phyloP scores from a whole-genome alignment of 53 echinoderm and acorn worm genomes.

The Antedon mediterranea region DNA sequence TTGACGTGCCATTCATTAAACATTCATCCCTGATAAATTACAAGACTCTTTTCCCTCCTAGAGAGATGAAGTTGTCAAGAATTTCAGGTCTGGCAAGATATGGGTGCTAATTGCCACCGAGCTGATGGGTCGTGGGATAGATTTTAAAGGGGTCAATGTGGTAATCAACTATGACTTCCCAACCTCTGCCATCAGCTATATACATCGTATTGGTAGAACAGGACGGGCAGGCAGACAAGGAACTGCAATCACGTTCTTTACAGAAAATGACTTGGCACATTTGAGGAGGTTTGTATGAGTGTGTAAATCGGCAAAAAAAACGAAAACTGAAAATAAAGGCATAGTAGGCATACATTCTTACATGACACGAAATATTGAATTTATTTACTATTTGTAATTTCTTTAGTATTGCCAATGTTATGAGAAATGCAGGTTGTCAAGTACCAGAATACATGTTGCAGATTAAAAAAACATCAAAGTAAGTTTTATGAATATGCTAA shows the following conservation, averaged over 20 bases:
- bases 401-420: constrained; percentile 82
- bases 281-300: constrained; percentile 83
- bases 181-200: constrained; percentile 90
- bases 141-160: constrained; percentile 95
- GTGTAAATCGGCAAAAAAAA: too few relatives aligned
- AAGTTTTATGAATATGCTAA: too few relatives aligned
- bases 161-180: constrained; percentile 99
- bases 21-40: too few relatives aligned
- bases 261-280: constrained; percentile 67
- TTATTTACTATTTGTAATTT: neutral
- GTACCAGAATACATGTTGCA: constrained; percentile 92
- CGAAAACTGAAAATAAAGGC: too few relatives aligned
- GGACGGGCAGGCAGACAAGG: constrained; percentile 75
- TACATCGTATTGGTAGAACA: constrained; percentile 81
- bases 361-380: too few relatives aligned
- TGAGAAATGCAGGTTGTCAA: constrained; percentile 84
- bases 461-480: constrained; percentile 71
- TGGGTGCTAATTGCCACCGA: constrained; percentile 96
- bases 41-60: constrained; percentile 8
- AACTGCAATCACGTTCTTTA: constrained; percentile 77
- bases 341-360: too few relatives aligned
- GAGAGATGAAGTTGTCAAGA: constrained; percentile 80
- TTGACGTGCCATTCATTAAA: neutral
- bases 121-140: constrained; percentile 96
- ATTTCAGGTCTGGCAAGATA: constrained; percentile 86